A percentile compares a stretch with the other conserved stretches of the same genome.
phyloP scores from a whole-genome alignment of 2,888 invertebrate species.

The Galeopsomyia nigrocyanea region DNA sequence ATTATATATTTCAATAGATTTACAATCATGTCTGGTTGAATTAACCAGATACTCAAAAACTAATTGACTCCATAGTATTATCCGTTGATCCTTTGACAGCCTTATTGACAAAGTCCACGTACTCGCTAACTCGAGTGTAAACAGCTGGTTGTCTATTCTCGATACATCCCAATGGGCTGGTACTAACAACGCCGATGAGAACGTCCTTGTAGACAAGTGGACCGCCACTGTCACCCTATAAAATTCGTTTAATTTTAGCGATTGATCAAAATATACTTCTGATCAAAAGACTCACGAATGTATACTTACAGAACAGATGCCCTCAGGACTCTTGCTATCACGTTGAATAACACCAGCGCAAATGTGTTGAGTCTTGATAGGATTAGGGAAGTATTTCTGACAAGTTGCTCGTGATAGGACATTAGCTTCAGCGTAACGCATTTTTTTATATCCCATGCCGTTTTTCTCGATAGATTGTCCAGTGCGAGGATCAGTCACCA shows the following conservation, averaged over 20 bases:
- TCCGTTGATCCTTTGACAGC: neutral
- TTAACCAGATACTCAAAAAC: no score
- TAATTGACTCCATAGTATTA: no score
- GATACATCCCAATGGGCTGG: slow-evolving; percentile 16
- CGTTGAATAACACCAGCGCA: slow-evolving; percentile 17
- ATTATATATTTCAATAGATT: no score
- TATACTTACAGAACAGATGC: slow-evolving; percentile 34
- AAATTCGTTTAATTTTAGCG: neutral
- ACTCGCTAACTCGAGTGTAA: slow-evolving; percentile 9
- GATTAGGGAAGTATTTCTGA: neutral
- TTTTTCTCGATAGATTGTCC: neutral
- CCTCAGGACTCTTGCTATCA: neutral
- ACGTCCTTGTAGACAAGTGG: slow-evolving; percentile 2
- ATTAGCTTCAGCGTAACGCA: slow-evolving; percentile 9
- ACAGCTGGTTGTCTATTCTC: slow-evolving; percentile 4
- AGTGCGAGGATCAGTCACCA: neutral
- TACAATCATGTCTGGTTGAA: no score
- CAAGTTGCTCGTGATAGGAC: neutral
- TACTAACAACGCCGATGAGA: slow-evolving; percentile 11
- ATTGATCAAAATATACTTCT: neutral
- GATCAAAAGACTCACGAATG: neutral
- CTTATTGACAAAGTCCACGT: slow-evolving; percentile 6
- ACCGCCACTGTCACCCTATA: slow-evolving; percentile 22
- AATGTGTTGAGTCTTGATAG: neutral
- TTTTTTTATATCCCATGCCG: neutral